Conservation (phyloP, 1,140 invertebrate genomes). For the Drosophila azteca region DNA sequence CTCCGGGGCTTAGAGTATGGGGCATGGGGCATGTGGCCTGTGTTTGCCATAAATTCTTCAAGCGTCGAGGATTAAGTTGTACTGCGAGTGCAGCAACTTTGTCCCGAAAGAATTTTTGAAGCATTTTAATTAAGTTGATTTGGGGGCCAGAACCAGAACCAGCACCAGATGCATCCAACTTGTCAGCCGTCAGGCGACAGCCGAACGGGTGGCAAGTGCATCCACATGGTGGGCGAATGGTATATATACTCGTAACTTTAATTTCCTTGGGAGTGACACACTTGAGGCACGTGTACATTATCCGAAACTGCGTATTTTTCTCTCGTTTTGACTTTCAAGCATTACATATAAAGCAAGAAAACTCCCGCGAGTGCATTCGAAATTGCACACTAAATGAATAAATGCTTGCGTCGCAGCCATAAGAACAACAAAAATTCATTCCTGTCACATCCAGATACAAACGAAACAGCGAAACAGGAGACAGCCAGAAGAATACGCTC, state of each 20-base stretch:
- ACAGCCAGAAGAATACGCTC: not conserved
- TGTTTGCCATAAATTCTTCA: constrained; percentile 1
- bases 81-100: constrained; percentile 4
- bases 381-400: constrained; percentile 42
- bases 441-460: constrained; percentile 17
- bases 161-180: not conserved
- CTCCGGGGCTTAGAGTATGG: not conserved
- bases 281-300: constrained; percentile 1
- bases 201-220: not conserved
- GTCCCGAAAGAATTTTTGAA: not conserved
- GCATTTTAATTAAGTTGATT: constrained; percentile 37
- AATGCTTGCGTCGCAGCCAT: constrained; percentile 1
- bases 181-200: constrained; percentile 1
- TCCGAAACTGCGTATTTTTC: constrained; percentile 4
- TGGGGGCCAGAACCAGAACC: not conserved
- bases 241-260: too few species aligned
- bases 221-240: too few species aligned
- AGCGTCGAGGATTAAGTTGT: constrained; percentile 18
- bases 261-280: too few species aligned
- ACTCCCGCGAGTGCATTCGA: constrained; percentile 24
- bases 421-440: constrained; percentile 14
- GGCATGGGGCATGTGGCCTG: not conserved
- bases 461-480: constrained; percentile 6
- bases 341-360: not conserved
- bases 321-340: constrained; percentile 3